Evolutionary conservation across 2,113 vertebrate genomes (phyloP).

Genomic region (Hystrix brachyura): DNA sequence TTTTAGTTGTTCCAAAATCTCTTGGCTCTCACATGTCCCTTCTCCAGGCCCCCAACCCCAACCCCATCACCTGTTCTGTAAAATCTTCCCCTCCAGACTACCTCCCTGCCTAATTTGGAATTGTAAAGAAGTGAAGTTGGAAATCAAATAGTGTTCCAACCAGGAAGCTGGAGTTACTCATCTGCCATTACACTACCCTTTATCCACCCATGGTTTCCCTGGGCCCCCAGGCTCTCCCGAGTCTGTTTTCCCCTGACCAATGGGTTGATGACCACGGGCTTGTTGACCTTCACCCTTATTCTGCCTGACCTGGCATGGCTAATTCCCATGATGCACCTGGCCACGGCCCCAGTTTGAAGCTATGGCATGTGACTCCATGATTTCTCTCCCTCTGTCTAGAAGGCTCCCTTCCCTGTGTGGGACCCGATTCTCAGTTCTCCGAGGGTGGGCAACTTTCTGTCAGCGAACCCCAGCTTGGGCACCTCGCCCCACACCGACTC

Average conservation of each 20-base stretch:
- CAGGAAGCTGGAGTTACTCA: not conserved
- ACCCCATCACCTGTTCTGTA: not conserved
- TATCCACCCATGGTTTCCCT: not conserved
- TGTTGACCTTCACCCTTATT: not conserved
- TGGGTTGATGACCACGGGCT: too few relatives aligned
- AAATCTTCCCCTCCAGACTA: too few relatives aligned
- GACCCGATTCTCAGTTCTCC: not conserved
- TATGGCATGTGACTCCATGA: too few relatives aligned
- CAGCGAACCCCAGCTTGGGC: not conserved
- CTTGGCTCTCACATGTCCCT: conserved; percentile 1
- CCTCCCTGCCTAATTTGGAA: not conserved
- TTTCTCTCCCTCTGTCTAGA: not conserved
- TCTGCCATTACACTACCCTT: not conserved
- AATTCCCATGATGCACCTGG: not conserved
- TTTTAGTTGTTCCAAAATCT: conserved; percentile 31
- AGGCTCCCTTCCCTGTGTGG: not conserved
- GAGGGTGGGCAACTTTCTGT: not conserved
- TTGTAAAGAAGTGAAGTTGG: not conserved
- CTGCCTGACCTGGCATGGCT: not conserved
- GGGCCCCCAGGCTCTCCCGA: not conserved
- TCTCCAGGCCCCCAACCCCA: not conserved
- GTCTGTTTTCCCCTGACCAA: not conserved
- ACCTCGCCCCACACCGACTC: not conserved
- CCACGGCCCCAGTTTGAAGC: rapidly evolving
- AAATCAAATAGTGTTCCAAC: not conserved